Evolutionary conservation across 2,888 invertebrate genomes (phyloP).

Genomic region (Cybosia mesomella): DNA sequence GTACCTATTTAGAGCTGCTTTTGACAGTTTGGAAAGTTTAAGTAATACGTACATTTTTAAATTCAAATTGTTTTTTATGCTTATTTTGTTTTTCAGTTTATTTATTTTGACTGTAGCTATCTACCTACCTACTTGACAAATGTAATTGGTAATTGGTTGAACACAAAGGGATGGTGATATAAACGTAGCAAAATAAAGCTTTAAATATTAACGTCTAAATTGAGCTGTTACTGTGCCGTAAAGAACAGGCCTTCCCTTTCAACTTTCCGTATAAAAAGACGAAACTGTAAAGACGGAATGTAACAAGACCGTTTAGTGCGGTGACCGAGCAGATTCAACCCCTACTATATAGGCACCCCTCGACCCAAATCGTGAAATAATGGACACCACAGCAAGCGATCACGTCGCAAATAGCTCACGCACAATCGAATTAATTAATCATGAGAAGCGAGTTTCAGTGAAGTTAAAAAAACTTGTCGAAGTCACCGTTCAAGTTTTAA

Average conservation of each 20-base stretch:
- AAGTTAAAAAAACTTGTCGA: slow-evolving; percentile 84
- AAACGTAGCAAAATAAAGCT: not conserved
- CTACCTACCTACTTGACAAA: too few species aligned
- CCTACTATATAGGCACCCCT: slow-evolving; percentile 64
- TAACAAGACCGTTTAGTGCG: slow-evolving; percentile 77
- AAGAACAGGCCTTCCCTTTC: slow-evolving; percentile 66
- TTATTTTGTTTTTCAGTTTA: not conserved
- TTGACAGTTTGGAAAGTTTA: slow-evolving; percentile 16
- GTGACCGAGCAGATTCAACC: slow-evolving; percentile 80
- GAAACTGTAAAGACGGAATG: slow-evolving; percentile 67
- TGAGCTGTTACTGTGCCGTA: slow-evolving; percentile 63
- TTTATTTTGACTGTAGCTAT: not conserved
- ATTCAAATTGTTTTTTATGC: slow-evolving; percentile 12
- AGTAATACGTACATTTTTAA: not conserved
- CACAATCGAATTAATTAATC: slow-evolving; percentile 87
- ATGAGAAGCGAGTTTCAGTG: slow-evolving; percentile 73
- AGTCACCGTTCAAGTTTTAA: slow-evolving; percentile 79
- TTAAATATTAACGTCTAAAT: slow-evolving; percentile 49
- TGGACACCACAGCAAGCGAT: slow-evolving; percentile 75
- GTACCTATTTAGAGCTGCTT: slow-evolving; percentile 6
- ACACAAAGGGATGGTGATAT: not conserved
- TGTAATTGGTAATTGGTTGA: not conserved
- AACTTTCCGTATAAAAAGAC: slow-evolving; percentile 64
- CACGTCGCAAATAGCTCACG: slow-evolving; percentile 78
- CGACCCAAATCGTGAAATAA: slow-evolving; percentile 80